Evolutionary conservation across 2,113 vertebrate genomes (phyloP).

Genomic region (Eira barbara): DNA sequence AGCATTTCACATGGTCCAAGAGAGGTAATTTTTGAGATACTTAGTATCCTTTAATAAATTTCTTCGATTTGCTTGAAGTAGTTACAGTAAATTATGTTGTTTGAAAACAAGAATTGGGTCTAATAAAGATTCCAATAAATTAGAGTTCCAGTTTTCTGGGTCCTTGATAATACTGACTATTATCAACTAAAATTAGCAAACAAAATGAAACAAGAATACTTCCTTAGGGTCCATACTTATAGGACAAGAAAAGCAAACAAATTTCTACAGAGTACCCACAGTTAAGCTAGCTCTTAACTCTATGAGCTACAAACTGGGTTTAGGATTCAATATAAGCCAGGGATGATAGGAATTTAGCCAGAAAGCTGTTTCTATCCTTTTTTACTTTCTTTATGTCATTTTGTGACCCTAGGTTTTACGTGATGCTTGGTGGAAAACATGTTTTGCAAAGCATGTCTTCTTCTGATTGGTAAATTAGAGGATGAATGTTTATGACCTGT

Average conservation of each 20-base stretch:
- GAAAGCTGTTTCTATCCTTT: background rate
- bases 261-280: background rate
- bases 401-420: background rate
- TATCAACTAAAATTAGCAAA: slow-evolving; percentile 15
- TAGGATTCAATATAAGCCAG: background rate
- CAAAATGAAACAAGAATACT: background rate
- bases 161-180: background rate
- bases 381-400: background rate
- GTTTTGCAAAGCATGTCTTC: background rate
- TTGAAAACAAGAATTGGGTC: background rate
- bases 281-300: background rate
- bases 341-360: background rate
- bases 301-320: background rate
- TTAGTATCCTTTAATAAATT: slow-evolving; percentile 10
- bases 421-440: background rate
- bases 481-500: background rate
- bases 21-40: background rate
- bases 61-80: background rate
- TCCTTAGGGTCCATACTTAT: background rate
- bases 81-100: background rate
- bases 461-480: background rate
- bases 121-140: background rate
- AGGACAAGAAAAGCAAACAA: slow-evolving; percentile 3
- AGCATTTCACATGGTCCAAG: background rate
- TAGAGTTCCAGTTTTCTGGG: background rate